These are phyloP conservation scores for Brotula barbata DNA, from an alignment of 2,797 vertebrate species.

Conservation along the genomic window DNA sequence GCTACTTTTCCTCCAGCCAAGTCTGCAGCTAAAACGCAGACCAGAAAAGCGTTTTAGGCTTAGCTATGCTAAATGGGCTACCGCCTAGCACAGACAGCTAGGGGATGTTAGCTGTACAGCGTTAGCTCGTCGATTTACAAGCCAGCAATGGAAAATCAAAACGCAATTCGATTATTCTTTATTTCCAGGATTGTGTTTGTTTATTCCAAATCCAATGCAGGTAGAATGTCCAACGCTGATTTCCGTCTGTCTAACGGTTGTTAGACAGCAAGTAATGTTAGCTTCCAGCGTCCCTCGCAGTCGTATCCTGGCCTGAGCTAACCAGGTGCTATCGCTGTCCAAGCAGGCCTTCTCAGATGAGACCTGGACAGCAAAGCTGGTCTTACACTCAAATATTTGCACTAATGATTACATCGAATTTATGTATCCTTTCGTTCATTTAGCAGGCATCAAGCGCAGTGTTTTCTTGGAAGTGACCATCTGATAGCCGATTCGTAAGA, in stretches of 20 bases:
- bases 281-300: slow-evolving; percentile 69
- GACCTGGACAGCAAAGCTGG: slow-evolving; percentile 34
- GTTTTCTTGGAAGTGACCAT: slow-evolving; percentile 68
- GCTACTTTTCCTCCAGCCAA: slow-evolving; percentile 16
- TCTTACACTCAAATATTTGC: slow-evolving; percentile 28
- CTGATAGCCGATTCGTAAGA: slow-evolving; percentile 73
- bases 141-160: slow-evolving; percentile 21
- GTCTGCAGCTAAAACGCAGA: slow-evolving; percentile 40
- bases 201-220: slow-evolving; percentile 26
- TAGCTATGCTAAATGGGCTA: slow-evolving; percentile 57
- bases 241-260: slow-evolving; percentile 30
- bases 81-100: slow-evolving; percentile 34
- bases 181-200: slow-evolving; percentile 18
- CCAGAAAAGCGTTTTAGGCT: slow-evolving; percentile 25
- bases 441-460: slow-evolving; percentile 58
- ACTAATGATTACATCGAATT: slow-evolving; percentile 31
- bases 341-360: slow-evolving; percentile 58
- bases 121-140: slow-evolving; percentile 46
- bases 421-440: slow-evolving; percentile 43
- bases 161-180: slow-evolving; percentile 25
- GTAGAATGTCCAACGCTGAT: slow-evolving; percentile 43
- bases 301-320: slow-evolving; percentile 71
- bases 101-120: slow-evolving; percentile 53
- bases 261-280: slow-evolving; percentile 50
- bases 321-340: slow-evolving; percentile 64